phyloP scores from a whole-genome alignment of 2,113 vertebrate genomes.

The Pteronura brasiliensis region DNA sequence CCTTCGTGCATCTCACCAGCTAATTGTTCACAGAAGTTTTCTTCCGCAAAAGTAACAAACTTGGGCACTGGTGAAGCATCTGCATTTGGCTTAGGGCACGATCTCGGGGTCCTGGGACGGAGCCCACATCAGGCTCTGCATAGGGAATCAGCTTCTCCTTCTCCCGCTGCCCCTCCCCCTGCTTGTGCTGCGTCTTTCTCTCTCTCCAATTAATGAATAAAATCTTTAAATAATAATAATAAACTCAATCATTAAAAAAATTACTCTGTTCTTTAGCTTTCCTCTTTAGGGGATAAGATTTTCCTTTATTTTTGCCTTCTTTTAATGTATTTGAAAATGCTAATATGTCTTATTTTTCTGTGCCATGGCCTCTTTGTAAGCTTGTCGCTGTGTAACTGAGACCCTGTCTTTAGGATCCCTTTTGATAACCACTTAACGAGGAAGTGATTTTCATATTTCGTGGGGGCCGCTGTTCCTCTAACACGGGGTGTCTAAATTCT shows the following conservation, averaged over 20 bases:
- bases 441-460: rapidly evolving
- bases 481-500: rapidly evolving
- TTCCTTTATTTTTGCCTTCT: neutral
- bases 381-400: rapidly evolving
- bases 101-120: too few species aligned
- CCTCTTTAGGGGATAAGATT: neutral
- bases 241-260: neutral
- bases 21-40: neutral
- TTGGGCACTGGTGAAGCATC: too few species aligned
- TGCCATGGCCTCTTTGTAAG: neutral
- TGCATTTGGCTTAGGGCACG: neutral
- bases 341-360: neutral
- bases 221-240: neutral
- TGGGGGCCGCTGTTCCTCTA: rapidly evolving
- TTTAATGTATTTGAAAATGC: neutral
- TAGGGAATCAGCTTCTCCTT: neutral
- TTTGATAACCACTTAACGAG: too few species aligned
- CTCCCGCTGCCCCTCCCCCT: too few species aligned
- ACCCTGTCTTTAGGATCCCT: neutral
- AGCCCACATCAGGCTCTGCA: neutral
- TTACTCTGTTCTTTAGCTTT: neutral
- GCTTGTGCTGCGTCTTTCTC: neutral
- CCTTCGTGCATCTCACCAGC: neutral
- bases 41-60: neutral
- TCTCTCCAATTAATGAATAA: neutral